Conservation (phyloP, 2,113 vertebrate genomes). For the Bettongia penicillata region DNA sequence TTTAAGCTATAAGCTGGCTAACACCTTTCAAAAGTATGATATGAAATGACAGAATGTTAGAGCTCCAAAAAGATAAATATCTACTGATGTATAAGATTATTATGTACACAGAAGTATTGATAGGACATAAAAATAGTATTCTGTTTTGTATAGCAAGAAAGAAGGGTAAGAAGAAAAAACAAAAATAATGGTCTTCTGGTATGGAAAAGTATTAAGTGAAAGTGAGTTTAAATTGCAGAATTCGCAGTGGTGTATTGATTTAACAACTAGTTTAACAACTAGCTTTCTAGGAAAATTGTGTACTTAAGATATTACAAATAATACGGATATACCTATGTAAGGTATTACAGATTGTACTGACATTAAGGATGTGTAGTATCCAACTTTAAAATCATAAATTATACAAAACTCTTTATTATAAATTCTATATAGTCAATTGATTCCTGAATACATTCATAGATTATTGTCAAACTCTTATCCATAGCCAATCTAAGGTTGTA, state of each 20-base stretch:
- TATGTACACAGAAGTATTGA: not conserved
- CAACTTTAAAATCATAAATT: no score
- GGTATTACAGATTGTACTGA: no score
- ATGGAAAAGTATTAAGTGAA: constrained; percentile 22
- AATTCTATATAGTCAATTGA: not conserved
- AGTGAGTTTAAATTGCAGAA: constrained; percentile 26
- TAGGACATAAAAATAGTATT: not conserved
- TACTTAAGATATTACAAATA: no score
- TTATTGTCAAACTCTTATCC: not conserved
- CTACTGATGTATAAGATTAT: constrained; percentile 18
- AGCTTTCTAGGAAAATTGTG: not conserved
- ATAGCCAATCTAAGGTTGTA: not conserved
- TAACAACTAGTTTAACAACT: not conserved
- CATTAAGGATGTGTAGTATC: no score
- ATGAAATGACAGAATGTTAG: not conserved
- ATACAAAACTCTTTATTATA: not conserved
- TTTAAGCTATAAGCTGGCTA: constrained; percentile 23
- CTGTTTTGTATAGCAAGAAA: constrained; percentile 25
- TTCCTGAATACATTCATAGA: not conserved
- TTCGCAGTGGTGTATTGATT: not conserved
- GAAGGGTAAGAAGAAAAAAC: constrained; percentile 4
- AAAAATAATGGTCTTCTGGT: constrained; percentile 34
- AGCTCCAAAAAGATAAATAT: constrained; percentile 18
- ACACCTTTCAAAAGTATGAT: not conserved
- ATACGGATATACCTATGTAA: no score